Percentiles rank a stretch among this genome's conserved stretches.
Conservation (phyloP, 2,888 invertebrate genomes). For the Rugalucina vietnamica region DNA sequence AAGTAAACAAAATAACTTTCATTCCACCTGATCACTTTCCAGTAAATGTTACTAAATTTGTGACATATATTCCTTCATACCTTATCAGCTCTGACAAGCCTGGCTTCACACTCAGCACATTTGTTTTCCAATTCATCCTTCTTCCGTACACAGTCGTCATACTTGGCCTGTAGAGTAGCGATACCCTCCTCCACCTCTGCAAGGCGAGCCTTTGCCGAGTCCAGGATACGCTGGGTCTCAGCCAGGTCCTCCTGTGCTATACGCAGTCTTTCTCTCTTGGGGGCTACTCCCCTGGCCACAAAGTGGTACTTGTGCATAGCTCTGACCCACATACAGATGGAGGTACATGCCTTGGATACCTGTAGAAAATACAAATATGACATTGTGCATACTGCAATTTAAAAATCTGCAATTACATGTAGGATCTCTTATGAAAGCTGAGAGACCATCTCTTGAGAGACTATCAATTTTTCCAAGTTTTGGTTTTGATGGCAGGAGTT, state of each 20-base stretch:
- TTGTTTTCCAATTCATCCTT: slow-evolving; percentile 84
- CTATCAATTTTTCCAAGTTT: no score
- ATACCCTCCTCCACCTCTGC: slow-evolving; percentile 83
- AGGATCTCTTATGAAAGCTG: no score
- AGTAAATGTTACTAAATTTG: no score
- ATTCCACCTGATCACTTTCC: no score
- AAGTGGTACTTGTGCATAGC: slow-evolving; percentile 85
- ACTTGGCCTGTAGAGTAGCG: slow-evolving; percentile 83
- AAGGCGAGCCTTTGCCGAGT: slow-evolving; percentile 80
- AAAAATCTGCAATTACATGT: no score
- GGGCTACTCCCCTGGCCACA: slow-evolving; percentile 83
- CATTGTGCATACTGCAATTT: no score
- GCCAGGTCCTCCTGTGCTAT: slow-evolving; percentile 82
- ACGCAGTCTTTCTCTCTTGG: slow-evolving; percentile 82
- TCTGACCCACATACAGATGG: slow-evolving; percentile 92
- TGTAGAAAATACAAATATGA: no score
- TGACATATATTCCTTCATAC: no score
- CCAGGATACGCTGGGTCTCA: slow-evolving; percentile 81
- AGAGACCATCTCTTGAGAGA: no score
- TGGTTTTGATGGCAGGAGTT: no score
- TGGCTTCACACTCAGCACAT: slow-evolving; percentile 82
- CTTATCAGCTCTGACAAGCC: slow-evolving; percentile 84
- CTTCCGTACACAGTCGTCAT: slow-evolving; percentile 83
- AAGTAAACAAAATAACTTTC: no score
- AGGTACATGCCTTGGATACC: slow-evolving; percentile 92